Evolutionary conservation across 2,888 invertebrate genomes (phyloP), one percentile per base, ranked within the genome.

Genomic region (Eubasilissa splendida): DNA sequence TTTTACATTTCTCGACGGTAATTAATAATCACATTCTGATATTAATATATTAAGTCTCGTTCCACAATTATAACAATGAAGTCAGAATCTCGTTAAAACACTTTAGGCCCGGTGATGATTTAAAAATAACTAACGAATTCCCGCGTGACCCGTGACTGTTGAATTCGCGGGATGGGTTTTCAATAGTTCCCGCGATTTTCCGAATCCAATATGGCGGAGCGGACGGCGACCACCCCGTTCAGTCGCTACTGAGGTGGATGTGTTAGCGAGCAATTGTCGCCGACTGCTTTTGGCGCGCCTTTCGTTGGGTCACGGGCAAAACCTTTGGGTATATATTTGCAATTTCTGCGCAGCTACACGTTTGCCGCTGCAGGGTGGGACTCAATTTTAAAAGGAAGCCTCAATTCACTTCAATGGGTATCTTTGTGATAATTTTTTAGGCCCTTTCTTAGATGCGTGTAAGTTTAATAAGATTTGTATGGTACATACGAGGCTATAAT

Each of bases 231-330:
- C 58, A 79, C 79, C 75, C 75, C 75, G 66, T 65, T 63, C 56
- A 63, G 75, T 54, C 74, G 71, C 50, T 75, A 58, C 52, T 77
- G 76, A 75, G 78, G 73, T 78, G 73, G 78, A 54, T 65, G 50
- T 78, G 73, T 63, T 73, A 52, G 73, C 53, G 71, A 71, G 77
- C 73, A n/a, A 63, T 73, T 65, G 78, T 73, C 78, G 73, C 54
- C 66, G 66, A 50, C 68, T 76, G 76, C 76, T 76, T 78, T 76
- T 76, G 79, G 76, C 71, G 76, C 71, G 79, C 75, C 76, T 42
- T 76, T 63, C 77, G 79, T 80, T 80, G 79, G 82, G 82, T 82
- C 82, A 82, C 80, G 82, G 82, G 80, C 82, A 76, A 58, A 82
- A 79, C 81, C 81, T 82, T 82, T 79, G 65, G 58, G 73, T 79